phyloP scores from a whole-genome alignment of 2,888 invertebrate genomes.

The Perithous albicinctus region DNA sequence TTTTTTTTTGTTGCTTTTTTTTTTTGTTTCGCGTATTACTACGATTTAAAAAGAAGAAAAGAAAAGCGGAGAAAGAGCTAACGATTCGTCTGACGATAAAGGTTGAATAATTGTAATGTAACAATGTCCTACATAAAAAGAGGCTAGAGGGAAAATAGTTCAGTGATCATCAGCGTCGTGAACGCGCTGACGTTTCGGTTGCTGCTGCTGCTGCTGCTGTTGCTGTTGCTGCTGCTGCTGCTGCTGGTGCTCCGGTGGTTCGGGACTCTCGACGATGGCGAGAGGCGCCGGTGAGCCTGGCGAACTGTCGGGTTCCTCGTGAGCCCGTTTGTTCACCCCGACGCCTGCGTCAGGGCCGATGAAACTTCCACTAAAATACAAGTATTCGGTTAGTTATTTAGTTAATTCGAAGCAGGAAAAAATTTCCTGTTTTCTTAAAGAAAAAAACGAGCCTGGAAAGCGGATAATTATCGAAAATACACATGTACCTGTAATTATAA shows the following conservation, averaged over 20 bases:
- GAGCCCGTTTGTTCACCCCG: constrained; percentile 80
- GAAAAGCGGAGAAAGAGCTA: constrained; percentile 72
- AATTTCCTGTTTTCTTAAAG: not conserved
- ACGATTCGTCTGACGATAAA: constrained; percentile 77
- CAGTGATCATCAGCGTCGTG: constrained; percentile 83
- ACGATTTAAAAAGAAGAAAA: constrained; percentile 43
- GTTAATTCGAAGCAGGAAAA: not conserved
- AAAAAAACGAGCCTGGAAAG: not conserved
- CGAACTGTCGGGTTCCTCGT: constrained; percentile 83
- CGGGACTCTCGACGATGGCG: constrained; percentile 84
- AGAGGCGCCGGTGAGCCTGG: constrained; percentile 83
- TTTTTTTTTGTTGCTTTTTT: too few relatives aligned
- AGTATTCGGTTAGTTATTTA: not conserved
- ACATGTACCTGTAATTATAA: constrained; percentile 87
- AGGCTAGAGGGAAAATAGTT: constrained; percentile 74
- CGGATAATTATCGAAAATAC: constrained; percentile 41
- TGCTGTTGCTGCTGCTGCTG: constrained; percentile 82
- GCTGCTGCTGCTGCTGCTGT: constrained; percentile 77
- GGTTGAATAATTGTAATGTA: constrained; percentile 78
- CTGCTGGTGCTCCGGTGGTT: constrained; percentile 78
- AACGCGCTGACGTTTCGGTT: constrained; percentile 82
- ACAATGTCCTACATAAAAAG: constrained; percentile 82
- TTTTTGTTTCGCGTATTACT: not conserved
- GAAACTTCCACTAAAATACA: constrained; percentile 80
- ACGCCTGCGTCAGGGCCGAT: constrained; percentile 83